A percentile compares a stretch with the other conserved stretches of the same genome.
Evolutionary conservation across 2,888 invertebrate genomes (phyloP).

Genomic region (Drosophila kanekoi): DNA sequence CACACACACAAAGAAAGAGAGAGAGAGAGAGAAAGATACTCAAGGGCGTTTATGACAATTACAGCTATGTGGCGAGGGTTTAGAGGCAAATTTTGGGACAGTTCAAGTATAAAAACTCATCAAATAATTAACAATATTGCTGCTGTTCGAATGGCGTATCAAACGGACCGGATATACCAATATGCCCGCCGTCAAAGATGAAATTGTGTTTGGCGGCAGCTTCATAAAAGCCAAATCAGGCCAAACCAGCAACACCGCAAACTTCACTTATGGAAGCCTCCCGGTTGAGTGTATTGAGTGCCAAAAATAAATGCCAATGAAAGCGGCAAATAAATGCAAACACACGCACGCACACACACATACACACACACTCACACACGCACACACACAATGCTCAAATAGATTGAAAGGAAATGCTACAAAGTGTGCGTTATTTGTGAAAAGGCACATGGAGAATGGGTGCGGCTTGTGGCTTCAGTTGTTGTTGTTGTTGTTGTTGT

Average conservation of each 20-base stretch:
- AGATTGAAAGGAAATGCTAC: conserved; percentile 59
- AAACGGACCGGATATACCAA: neutral
- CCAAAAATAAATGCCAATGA: conserved; percentile 77
- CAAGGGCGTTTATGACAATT: neutral
- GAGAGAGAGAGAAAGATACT: too few relatives aligned
- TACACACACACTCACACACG: conserved; percentile 26
- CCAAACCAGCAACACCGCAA: conserved; percentile 29
- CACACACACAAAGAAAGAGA: too few relatives aligned
- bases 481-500: conserved; percentile 29
- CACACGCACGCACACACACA: conserved; percentile 36
- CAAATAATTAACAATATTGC: neutral
- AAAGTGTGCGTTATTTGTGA: conserved; percentile 65
- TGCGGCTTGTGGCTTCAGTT: conserved; percentile 19
- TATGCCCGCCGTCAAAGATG: neutral
- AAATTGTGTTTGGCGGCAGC: neutral
- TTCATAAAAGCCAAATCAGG: conserved; percentile 58
- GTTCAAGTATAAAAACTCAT: neutral
- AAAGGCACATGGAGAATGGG: conserved; percentile 39
- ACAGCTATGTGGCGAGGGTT: neutral
- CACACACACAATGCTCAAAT: conserved; percentile 27
- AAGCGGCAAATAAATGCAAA: conserved; percentile 76
- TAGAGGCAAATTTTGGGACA: neutral
- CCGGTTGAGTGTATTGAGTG: conserved; percentile 28
- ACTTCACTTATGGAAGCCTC: conserved; percentile 42
- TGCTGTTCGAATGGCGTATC: neutral